phyloP scores from a whole-genome alignment of 1,140 invertebrate genomes.

The Orchesella cincta region DNA sequence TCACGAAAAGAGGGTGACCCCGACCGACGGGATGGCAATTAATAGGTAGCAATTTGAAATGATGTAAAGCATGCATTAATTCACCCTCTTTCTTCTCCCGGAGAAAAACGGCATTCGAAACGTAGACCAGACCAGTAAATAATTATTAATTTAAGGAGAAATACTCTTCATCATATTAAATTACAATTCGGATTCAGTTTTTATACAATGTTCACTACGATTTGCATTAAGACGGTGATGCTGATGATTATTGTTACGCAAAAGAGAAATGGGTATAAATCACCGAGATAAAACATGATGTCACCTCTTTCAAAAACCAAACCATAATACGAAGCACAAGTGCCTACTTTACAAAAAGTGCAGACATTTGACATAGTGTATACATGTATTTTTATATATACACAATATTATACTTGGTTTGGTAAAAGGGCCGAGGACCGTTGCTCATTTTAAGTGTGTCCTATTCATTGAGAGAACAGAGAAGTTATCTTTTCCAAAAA shows the following conservation, averaged over 20 bases:
- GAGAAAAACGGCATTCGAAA: too few relatives aligned
- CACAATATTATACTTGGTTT: background rate
- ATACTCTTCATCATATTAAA: too few relatives aligned
- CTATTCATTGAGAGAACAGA: background rate
- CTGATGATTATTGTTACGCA: background rate
- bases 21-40: background rate
- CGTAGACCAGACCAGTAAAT: too few relatives aligned
- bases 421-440: background rate
- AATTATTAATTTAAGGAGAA: too few relatives aligned
- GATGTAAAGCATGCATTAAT: too few relatives aligned
- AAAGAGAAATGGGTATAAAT: slow-evolving; percentile 22
- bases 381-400: too few relatives aligned
- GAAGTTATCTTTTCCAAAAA: background rate
- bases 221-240: too few relatives aligned
- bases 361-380: background rate
- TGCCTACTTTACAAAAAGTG: background rate
- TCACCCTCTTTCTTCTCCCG: too few relatives aligned
- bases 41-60: too few relatives aligned
- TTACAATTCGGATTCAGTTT: too few relatives aligned
- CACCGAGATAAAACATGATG: slow-evolving; percentile 19
- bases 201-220: too few relatives aligned
- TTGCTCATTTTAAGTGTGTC: slow-evolving; percentile 15
- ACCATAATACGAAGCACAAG: too few relatives aligned
- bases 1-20: background rate
- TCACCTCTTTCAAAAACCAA: slow-evolving; percentile 12